These are phyloP conservation scores for Gymnodraco acuticeps DNA, from an alignment of 2,797 vertebrate genomes.

Conservation along the genomic window DNA sequence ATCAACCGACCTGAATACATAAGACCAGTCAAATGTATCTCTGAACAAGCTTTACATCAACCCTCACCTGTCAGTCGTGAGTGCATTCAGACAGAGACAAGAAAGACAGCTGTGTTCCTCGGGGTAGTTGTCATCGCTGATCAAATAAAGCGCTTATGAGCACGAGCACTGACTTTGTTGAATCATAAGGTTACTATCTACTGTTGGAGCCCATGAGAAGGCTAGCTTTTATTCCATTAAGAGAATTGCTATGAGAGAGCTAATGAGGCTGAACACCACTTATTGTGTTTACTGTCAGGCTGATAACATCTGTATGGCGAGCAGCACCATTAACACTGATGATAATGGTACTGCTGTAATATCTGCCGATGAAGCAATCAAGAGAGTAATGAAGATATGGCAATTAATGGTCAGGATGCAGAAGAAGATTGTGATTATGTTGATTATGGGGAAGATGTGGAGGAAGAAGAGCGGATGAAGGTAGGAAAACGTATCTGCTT, in stretches of 20 bases:
- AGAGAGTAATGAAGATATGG: conserved; percentile 29
- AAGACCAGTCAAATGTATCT: conserved; percentile 43
- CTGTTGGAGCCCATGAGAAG: conserved; percentile 7
- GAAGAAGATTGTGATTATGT: conserved; percentile 38
- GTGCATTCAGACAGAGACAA: conserved; percentile 53
- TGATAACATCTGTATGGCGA: conserved; percentile 30
- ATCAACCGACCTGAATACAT: conserved; percentile 56
- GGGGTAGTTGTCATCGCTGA: conserved; percentile 65
- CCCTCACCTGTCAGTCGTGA: conserved; percentile 65
- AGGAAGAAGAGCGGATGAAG: conserved; percentile 41
- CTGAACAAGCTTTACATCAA: conserved; percentile 64
- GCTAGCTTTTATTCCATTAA: conserved; percentile 10
- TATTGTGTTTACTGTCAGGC: conserved; percentile 33
- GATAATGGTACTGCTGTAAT: conserved; percentile 35
- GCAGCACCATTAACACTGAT: conserved; percentile 27
- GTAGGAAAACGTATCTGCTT: conserved; percentile 44
- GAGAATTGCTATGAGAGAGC: conserved; percentile 7
- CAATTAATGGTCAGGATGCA: conserved; percentile 53
- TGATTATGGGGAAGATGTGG: conserved; percentile 26
- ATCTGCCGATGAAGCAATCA: conserved; percentile 38
- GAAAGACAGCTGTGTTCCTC: conserved; percentile 61
- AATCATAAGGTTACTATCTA: conserved; percentile 44
- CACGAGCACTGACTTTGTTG: conserved; percentile 40
- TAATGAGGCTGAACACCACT: conserved; percentile 28
- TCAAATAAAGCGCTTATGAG: conserved; percentile 68